These are phyloP conservation scores for Ibycter americanus DNA, from an alignment of 2,797 vertebrate genomes.

Conservation along the genomic window DNA sequence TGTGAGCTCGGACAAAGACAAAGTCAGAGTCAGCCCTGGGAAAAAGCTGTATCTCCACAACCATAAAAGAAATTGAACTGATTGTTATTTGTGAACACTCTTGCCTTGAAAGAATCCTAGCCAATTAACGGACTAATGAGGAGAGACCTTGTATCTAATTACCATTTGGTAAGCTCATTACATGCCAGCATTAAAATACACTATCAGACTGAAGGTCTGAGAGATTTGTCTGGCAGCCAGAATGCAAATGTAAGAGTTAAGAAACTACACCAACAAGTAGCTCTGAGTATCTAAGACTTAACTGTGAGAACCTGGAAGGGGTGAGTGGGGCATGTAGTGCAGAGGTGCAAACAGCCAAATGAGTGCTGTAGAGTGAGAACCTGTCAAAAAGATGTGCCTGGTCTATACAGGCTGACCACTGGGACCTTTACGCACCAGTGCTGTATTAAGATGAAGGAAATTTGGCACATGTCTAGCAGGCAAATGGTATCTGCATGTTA, in stretches of 20 bases:
- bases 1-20: background rate
- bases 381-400: background rate
- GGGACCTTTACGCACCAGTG: background rate
- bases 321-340: rapidly evolving
- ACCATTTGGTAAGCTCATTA: background rate
- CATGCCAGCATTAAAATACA: background rate
- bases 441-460: background rate
- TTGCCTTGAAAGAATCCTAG: background rate
- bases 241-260: background rate
- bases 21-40: background rate
- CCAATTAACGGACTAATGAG: background rate
- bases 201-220: background rate
- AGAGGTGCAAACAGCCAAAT: background rate
- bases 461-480: background rate
- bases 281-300: background rate
- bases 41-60: background rate
- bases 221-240: background rate
- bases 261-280: background rate
- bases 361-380: background rate
- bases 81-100: background rate
- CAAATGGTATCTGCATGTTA: background rate
- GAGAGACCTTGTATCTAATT: background rate
- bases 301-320: background rate
- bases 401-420: background rate
- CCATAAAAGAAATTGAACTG: background rate